These are phyloP conservation scores for Bos javanicus DNA, from an alignment of 2,113 vertebrate genomes.

Conservation along the genomic window DNA sequence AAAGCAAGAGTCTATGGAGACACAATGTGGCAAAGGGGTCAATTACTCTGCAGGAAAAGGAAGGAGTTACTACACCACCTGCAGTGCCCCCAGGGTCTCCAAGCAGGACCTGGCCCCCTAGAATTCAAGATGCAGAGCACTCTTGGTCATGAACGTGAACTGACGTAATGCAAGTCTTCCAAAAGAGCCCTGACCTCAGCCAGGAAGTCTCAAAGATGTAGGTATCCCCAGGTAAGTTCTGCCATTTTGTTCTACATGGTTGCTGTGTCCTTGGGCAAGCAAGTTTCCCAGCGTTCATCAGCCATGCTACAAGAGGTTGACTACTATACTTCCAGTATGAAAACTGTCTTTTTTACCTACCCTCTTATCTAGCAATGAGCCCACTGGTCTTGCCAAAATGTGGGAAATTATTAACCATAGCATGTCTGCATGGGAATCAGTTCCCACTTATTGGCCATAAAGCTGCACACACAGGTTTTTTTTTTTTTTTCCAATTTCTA, in stretches of 20 bases:
- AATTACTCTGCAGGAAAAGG: conserved; percentile 32
- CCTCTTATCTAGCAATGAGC: not conserved
- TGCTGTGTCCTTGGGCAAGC: not conserved
- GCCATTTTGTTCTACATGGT: not conserved
- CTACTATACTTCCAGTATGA: not conserved
- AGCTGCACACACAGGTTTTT: not conserved
- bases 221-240: not conserved
- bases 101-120: not conserved
- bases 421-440: not conserved
- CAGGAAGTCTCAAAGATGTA: not conserved
- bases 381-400: not conserved
- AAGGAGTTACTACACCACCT: not conserved
- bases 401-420: not conserved
- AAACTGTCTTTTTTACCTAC: not conserved
- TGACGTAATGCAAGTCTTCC: not conserved
- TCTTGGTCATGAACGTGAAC: not conserved
- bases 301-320: not conserved
- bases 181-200: not conserved
- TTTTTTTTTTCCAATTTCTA: not conserved
- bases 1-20: not conserved
- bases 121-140: not conserved
- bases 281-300: not conserved
- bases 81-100: not conserved
- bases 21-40: not conserved
- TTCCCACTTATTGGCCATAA: not conserved